phyloP scores from a whole-genome alignment of 2,113 vertebrate species.

The Rhinopomastus cyanomelas region DNA sequence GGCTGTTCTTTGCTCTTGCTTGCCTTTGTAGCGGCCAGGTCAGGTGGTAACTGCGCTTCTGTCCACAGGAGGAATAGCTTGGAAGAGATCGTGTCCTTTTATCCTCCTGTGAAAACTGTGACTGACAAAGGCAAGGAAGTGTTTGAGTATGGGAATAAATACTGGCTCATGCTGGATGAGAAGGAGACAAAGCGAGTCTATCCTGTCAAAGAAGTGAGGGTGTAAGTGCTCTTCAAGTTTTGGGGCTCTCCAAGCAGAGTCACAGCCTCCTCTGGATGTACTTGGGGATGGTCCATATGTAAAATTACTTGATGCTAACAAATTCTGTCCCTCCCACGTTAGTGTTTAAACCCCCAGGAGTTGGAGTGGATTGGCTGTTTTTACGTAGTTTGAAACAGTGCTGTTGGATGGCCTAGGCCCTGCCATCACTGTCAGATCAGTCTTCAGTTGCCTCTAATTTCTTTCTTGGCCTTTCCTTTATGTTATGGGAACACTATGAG shows the following conservation, averaged over 20 bases:
- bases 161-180: slow-evolving; percentile 95
- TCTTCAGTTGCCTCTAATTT: neutral
- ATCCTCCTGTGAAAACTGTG: slow-evolving; percentile 85
- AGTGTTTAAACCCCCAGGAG: neutral
- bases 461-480: neutral
- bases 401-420: neutral
- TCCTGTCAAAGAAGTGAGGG: slow-evolving; percentile 82
- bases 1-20: neutral
- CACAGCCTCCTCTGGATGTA: neutral
- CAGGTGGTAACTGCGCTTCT: slow-evolving; percentile 11
- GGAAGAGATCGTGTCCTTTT: slow-evolving; percentile 83
- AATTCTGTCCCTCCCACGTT: neutral
- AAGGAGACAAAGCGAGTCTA: slow-evolving; percentile 77
- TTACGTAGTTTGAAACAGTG: neutral
- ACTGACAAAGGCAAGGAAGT: slow-evolving; percentile 89
- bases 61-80: slow-evolving; percentile 78
- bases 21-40: neutral
- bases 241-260: neutral
- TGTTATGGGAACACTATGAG: neutral
- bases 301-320: neutral
- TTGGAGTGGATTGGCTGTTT: neutral
- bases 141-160: slow-evolving; percentile 90
- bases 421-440: neutral
- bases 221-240: slow-evolving; percentile 74
- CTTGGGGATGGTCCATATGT: neutral